A percentile compares a stretch with the other conserved stretches of the same genome.
Evolutionary conservation across 2,888 invertebrate genomes (phyloP).

Genomic region (Dicranocentrus wangi): DNA sequence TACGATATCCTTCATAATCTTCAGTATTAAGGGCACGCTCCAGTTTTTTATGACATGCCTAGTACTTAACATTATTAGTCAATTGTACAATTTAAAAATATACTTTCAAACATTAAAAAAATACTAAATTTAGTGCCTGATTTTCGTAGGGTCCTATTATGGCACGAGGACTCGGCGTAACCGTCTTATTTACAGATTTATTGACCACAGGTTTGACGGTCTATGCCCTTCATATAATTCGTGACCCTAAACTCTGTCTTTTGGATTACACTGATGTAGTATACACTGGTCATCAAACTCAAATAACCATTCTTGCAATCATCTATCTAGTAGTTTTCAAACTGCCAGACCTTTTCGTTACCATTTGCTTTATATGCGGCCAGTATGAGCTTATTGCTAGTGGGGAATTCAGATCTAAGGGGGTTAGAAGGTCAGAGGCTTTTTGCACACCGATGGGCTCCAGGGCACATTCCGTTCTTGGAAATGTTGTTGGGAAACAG

Average conservation of each 20-base stretch:
- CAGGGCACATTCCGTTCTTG: conserved; percentile 30
- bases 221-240: conserved; percentile 33
- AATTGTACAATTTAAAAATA: no score
- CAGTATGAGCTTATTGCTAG: conserved; percentile 25
- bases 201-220: not conserved
- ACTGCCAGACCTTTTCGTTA: not conserved
- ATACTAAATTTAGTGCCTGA: not conserved
- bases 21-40: conserved; percentile 25
- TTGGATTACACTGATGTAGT: conserved; percentile 50
- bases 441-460: conserved; percentile 49
- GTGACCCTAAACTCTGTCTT: conserved; percentile 30
- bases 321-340: conserved; percentile 11
- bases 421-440: conserved; percentile 50
- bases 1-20: conserved; percentile 15
- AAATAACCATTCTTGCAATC: conserved; percentile 2
- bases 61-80: no score
- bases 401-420: conserved; percentile 56
- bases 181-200: conserved; percentile 17
- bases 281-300: conserved; percentile 24
- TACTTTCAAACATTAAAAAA: no score
- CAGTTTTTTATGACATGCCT: conserved; percentile 57
- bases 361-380: conserved; percentile 29
- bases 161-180: conserved; percentile 10
- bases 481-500: not conserved
- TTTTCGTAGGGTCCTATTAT: conserved; percentile 18